Percentiles rank a stretch among this genome's conserved stretches.
phyloP scores from a whole-genome alignment of 2,797 vertebrate genomes.

The Schizopygopsis malacanthus region DNA sequence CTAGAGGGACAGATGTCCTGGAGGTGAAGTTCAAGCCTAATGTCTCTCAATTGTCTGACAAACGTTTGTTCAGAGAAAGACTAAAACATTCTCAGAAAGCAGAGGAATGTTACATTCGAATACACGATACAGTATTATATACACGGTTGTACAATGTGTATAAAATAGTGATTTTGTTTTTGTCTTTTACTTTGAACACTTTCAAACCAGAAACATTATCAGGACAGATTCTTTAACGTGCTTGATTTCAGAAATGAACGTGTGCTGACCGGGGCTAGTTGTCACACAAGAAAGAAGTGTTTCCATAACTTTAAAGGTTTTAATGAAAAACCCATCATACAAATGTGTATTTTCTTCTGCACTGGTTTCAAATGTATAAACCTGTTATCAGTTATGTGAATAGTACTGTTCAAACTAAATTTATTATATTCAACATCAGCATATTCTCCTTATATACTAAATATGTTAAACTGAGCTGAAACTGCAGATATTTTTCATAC shows the following conservation, averaged over 20 bases:
- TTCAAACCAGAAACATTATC: not conserved
- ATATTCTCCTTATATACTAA: not conserved
- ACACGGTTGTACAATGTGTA: not conserved
- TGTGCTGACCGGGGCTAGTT: not conserved
- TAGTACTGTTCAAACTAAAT: not conserved
- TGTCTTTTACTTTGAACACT: not conserved
- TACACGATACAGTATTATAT: not conserved
- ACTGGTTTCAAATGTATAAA: not conserved
- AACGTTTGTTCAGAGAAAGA: constrained; percentile 3
- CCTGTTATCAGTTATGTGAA: not conserved
- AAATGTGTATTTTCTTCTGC: not conserved
- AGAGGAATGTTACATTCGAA: not conserved
- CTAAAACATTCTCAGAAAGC: not conserved
- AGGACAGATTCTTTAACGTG: not conserved
- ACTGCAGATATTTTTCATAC: not conserved
- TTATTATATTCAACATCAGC: not conserved
- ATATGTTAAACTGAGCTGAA: not conserved
- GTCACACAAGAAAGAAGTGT: not conserved
- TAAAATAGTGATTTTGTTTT: not conserved
- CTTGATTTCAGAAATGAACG: not conserved
- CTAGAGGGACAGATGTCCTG: not conserved
- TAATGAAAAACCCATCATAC: not conserved
- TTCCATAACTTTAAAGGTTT: not conserved
- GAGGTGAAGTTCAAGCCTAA: constrained; percentile 43
- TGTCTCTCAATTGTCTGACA: not conserved